Conservation (phyloP, 2,113 vertebrate genomes). For the Crotalus horridus region DNA sequence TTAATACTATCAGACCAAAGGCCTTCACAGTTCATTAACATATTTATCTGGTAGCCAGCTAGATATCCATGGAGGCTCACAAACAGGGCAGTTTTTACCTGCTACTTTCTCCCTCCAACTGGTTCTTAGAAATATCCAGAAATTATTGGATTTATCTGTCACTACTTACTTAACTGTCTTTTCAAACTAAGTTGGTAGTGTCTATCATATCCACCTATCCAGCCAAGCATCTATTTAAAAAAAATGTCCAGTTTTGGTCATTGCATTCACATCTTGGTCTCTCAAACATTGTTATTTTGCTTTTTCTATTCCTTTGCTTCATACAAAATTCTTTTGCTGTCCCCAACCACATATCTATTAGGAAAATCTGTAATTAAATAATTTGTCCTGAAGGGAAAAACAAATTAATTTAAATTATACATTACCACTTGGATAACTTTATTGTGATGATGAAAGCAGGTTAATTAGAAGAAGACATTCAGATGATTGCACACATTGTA, state of each 20-base stretch:
- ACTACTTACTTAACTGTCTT: neutral
- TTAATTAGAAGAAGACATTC: slow-evolving; percentile 15
- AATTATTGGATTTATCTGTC: neutral
- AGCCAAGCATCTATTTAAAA: neutral
- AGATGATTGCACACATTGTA: neutral
- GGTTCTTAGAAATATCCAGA: neutral
- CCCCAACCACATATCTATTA: neutral
- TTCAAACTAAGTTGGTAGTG: neutral
- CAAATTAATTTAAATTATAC: slow-evolving; percentile 27
- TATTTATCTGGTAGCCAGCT: neutral
- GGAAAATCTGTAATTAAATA: slow-evolving; percentile 27
- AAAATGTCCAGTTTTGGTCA: neutral
- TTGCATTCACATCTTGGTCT: neutral
- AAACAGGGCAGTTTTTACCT: neutral
- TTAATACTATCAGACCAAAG: neutral
- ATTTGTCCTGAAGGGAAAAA: slow-evolving; percentile 14
- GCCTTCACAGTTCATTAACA: neutral
- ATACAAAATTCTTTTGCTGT: slow-evolving; percentile 10
- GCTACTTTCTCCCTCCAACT: neutral
- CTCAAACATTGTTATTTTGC: neutral
- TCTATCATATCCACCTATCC: neutral
- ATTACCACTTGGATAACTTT: slow-evolving; percentile 15
- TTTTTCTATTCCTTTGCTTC: neutral
- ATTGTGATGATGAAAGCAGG: slow-evolving; percentile 16
- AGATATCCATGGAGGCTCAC: neutral